Conservation (phyloP, 2,888 invertebrate genomes). For the Lagria hirta region DNA sequence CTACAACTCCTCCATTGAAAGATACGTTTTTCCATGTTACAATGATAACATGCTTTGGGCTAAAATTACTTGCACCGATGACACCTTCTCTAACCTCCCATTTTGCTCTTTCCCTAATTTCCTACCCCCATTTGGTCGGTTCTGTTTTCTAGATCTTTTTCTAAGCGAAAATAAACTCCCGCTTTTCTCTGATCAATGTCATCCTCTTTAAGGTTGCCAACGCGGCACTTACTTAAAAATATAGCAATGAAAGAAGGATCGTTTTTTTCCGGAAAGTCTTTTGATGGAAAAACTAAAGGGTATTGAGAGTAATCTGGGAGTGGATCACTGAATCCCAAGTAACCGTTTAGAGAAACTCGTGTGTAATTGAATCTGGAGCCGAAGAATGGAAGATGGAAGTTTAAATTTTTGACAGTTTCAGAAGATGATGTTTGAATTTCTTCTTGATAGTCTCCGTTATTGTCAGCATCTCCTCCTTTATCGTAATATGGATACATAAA, state of each 20-base stretch:
- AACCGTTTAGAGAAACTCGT: slow-evolving; percentile 63
- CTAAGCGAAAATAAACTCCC: slow-evolving; percentile 79
- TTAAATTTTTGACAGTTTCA: slow-evolving; percentile 87
- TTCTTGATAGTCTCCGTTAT: slow-evolving; percentile 76
- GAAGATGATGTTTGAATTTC: slow-evolving; percentile 82
- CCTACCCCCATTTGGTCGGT: slow-evolving; percentile 84
- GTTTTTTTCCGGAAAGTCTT: slow-evolving; percentile 82
- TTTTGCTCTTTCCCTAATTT: slow-evolving; percentile 79
- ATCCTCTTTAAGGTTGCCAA: slow-evolving; percentile 69
- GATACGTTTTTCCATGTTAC: slow-evolving; percentile 97
- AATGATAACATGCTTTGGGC: slow-evolving; percentile 86
- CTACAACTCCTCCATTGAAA: slow-evolving; percentile 84
- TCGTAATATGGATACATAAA: slow-evolving; percentile 90
- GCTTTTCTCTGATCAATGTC: slow-evolving; percentile 76
- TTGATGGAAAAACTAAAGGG: slow-evolving; percentile 80
- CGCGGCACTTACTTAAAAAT: slow-evolving; percentile 86
- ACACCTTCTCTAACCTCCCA: slow-evolving; percentile 91
- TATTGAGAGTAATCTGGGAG: slow-evolving; percentile 80
- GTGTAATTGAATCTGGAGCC: slow-evolving; percentile 89
- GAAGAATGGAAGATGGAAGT: slow-evolving; percentile 90
- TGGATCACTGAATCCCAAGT: slow-evolving; percentile 85
- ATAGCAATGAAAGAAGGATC: slow-evolving; percentile 95
- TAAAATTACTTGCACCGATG: slow-evolving; percentile 86
- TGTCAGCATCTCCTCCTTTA: slow-evolving; percentile 68
- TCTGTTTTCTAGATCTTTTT: slow-evolving; percentile 69